Percentiles rank a stretch among this genome's conserved stretches.
Evolutionary conservation across 2,113 vertebrate species (phyloP).

Genomic region (Oncorhynchus kisutch): DNA sequence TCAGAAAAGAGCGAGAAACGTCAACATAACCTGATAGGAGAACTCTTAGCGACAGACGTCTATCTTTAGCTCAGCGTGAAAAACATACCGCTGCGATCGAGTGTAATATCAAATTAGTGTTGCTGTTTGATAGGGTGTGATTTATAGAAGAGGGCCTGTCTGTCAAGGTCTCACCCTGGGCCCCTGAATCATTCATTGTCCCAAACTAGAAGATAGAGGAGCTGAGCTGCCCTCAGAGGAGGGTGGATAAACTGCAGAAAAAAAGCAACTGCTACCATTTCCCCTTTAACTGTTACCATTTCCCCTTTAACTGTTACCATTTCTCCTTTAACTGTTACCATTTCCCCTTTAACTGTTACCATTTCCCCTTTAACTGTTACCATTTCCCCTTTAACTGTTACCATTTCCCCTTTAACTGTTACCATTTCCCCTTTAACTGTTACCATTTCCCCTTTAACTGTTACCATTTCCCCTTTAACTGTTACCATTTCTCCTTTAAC

Average conservation of each 20-base stretch:
- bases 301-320: too few relatives aligned
- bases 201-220: slow-evolving; percentile 2
- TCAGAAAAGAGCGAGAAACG: not conserved
- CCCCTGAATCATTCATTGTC: slow-evolving; percentile 2
- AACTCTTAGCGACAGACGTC: not conserved
- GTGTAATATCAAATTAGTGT: slow-evolving; percentile 8
- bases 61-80: not conserved
- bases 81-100: not conserved
- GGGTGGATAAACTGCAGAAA: slow-evolving; percentile 39
- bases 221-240: not conserved
- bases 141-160: not conserved
- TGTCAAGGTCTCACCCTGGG: not conserved
- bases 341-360: too few relatives aligned
- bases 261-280: too few relatives aligned
- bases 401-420: not conserved
- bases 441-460: too few relatives aligned
- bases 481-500: too few relatives aligned
- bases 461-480: too few relatives aligned
- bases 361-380: not conserved
- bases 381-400: too few relatives aligned
- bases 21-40: not conserved
- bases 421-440: too few relatives aligned
- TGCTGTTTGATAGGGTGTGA: not conserved
- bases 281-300: too few relatives aligned
- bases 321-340: not conserved